Base-by-base conservation (phyloP, 2,113 vertebrate species). In the Typhlomys cinereus region DNA sequence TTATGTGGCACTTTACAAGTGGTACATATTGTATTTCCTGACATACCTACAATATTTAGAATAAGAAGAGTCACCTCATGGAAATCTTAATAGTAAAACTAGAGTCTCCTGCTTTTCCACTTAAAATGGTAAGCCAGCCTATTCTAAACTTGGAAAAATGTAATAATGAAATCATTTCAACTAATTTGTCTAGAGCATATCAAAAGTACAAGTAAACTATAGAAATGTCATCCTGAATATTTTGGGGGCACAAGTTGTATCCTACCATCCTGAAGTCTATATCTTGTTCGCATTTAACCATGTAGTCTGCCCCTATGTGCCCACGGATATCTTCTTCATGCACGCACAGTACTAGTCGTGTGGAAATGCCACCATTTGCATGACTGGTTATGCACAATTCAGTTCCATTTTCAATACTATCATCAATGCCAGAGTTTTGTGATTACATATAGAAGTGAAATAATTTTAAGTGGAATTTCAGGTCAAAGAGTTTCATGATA, bases 41-140 rank as follows among this genome's bases (percentile, higher is more conserved):
- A 81, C 78, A 89, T 78, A 82, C 52, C 6, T 83, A 1, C 31
- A 34, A 78, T 86, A 7, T 83, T 57, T 20, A 66, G n/a, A 36
- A 71, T 62, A 34, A 48, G 7, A 62, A 84, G 20, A 93, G 80
- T 82, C 75, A 75, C 70, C 2, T 89, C 39, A 69, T 82, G 85
- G 74, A 44, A 52, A 9, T 4, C 21, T 54, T 31, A 69, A 85
- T 23, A 46, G 41, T 75, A 75, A 52, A 31, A 59, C 4, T 62
- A 85, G 36, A 93, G 46, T 71, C 31, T 73, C 78, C 5, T 85
- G n/a, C 41, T 91, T 88, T 85, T 62, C 75, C 7, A 62, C 46
- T 15, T 44, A 64, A 83, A 70, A 92, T 61, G 52, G 46, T 71
- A 81, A 75, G 0, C 17, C 66, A 52, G 1, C 4, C 29, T 3